Base-by-base conservation (phyloP, 1,140 invertebrate genomes). In the Tribolium madens region DNA sequence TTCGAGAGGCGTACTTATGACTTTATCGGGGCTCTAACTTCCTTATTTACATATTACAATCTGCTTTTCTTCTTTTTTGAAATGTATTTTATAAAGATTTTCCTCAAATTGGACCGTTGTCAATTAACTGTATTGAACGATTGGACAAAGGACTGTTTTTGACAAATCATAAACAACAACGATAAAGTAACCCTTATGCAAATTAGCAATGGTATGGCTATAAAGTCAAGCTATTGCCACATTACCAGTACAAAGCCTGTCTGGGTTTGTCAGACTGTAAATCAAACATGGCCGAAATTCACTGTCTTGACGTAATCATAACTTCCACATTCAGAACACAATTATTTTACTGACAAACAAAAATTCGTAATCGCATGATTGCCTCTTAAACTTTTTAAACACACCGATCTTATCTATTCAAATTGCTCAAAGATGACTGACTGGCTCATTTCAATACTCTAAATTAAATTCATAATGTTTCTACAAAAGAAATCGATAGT, bases 171-270 rank as follows among this genome's bases (percentile, higher is more conserved):
- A 72, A 72, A 72, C 70, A 72, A 72, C 50, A 33, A 33, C 70
- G 70, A 72, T 50, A 72, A 72, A 72, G 50, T 52, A 72, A 72
- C 70, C 70, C 26, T 72, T 72, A 72, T 72, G 70, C 70, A 72
- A 72, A 72, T 71, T 15, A 10, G 17, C 6, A 48, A 71, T 36
- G 46, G 10, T 26, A 50, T 72, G 46, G 50, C 70, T 72, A 50
- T 72, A 72, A 50, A 72, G 46, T 52, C 50, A 72, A 10, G 46
- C 70, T 52, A 72, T 72, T 72, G 70, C 46, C 48, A 72, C 26
- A 72, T 52, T 72, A 46, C 46, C 48, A 72, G 26, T 72, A 72
- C 52, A 72, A 72, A 72, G 46, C 46, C 17, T 72, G 46, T 50
- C 70, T 72, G 70, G 6, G 46, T 72, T 52, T 72, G 70, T 72